Evolutionary conservation across 2,888 invertebrate species (phyloP).

Genomic region (Drosophila paranaensis): DNA sequence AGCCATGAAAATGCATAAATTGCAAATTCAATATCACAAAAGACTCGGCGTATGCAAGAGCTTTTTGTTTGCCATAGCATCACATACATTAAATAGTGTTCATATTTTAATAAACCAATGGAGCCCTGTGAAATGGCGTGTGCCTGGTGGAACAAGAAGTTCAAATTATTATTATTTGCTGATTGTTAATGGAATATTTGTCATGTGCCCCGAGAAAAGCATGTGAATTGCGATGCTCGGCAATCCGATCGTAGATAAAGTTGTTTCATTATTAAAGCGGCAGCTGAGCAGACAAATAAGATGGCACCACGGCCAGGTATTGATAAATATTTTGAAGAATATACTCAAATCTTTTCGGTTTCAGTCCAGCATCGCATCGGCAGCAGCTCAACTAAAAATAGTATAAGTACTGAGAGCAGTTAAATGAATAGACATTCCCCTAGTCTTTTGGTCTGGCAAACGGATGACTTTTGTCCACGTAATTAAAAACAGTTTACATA

Average conservation of each 20-base stretch:
- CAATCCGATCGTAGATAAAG: slow-evolving; percentile 5
- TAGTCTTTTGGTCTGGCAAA: too few relatives aligned
- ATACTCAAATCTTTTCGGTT: too few relatives aligned
- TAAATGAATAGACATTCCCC: too few relatives aligned
- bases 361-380: neutral
- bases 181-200: slow-evolving; percentile 38
- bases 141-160: slow-evolving; percentile 5
- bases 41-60: slow-evolving; percentile 24
- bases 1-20: slow-evolving; percentile 57
- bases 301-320: slow-evolving; percentile 19
- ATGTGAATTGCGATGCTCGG: slow-evolving; percentile 5
- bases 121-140: neutral
- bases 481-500: neutral
- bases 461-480: too few relatives aligned
- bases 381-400: too few relatives aligned
- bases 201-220: slow-evolving; percentile 30
- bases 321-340: neutral
- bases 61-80: too few relatives aligned
- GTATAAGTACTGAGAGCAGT: too few relatives aligned
- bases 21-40: slow-evolving; percentile 60
- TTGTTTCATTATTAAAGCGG: slow-evolving; percentile 23
- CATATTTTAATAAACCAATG: slow-evolving; percentile 27
- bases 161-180: slow-evolving; percentile 12
- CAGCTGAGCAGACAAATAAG: slow-evolving; percentile 16
- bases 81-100: slow-evolving; percentile 3